A percentile compares a stretch with the other conserved stretches of the same genome.
Evolutionary conservation across 1,140 invertebrate genomes (phyloP).

Genomic region (Ooceraea biroi): DNA sequence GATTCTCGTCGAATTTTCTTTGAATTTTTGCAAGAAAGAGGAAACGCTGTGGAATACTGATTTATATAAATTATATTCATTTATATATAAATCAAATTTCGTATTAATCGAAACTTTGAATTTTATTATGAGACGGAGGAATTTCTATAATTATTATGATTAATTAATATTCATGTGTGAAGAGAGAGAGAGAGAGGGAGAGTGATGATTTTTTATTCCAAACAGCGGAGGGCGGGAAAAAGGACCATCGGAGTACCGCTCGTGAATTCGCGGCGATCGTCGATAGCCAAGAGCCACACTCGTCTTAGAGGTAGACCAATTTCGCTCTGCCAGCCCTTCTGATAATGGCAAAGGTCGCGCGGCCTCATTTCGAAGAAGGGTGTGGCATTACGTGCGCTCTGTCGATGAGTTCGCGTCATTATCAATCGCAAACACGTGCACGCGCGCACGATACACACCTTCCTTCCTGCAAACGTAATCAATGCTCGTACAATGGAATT

Average conservation of each 20-base stretch:
- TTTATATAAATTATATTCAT: no score
- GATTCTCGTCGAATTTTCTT: background rate
- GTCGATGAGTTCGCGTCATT: constrained; percentile 60
- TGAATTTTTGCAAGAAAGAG: background rate
- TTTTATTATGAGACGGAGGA: no score
- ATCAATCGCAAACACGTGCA: constrained; percentile 65
- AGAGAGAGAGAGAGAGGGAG: no score
- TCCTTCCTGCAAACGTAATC: constrained; percentile 40
- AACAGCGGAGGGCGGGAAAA: background rate
- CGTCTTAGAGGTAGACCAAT: background rate
- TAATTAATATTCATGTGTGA: background rate
- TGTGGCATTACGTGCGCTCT: constrained; percentile 60
- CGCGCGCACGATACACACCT: constrained; percentile 35
- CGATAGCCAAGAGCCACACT: background rate
- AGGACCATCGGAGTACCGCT: background rate
- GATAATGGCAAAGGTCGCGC: constrained; percentile 41
- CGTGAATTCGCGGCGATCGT: background rate
- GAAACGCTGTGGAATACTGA: no score
- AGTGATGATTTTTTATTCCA: background rate
- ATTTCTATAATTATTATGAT: no score
- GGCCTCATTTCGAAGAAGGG: constrained; percentile 52
- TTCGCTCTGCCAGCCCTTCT: background rate
- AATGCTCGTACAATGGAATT: constrained; percentile 16
- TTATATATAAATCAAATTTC: no score
- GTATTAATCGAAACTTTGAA: no score